Evolutionary conservation across 2,113 vertebrate species (phyloP).

Genomic region (Caranx melampygus): DNA sequence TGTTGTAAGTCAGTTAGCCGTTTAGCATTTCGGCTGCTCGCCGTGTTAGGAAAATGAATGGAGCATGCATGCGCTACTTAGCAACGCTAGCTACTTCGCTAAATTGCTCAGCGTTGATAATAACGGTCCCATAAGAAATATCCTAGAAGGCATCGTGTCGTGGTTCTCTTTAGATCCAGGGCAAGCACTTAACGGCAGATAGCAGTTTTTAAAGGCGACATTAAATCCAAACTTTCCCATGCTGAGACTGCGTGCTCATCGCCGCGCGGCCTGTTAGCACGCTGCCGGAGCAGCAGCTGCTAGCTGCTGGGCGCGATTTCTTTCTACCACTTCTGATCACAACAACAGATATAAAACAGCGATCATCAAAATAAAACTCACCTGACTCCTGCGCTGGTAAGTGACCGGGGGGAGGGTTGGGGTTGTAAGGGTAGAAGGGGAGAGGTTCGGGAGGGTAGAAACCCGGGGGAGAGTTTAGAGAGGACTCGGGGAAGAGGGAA

Average conservation of each 20-base stretch:
- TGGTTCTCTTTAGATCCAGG: fast-evolving
- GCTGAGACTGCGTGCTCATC: constrained; percentile 71
- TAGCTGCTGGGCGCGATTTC: constrained; percentile 72
- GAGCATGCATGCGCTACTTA: constrained; percentile 73
- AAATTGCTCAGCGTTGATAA: constrained; percentile 9
- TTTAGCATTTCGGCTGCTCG: constrained; percentile 43
- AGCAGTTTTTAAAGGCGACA: background rate
- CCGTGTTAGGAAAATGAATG: constrained; percentile 71
- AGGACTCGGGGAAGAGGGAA: constrained; percentile 89
- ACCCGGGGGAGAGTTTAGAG: constrained; percentile 86
- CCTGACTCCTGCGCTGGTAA: constrained; percentile 68
- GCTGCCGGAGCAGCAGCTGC: constrained; percentile 12
- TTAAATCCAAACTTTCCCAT: constrained; percentile 19
- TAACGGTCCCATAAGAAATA: background rate
- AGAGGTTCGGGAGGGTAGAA: constrained; percentile 87
- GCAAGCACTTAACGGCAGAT: fast-evolving
- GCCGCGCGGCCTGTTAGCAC: constrained; percentile 77
- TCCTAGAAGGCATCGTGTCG: fast-evolving
- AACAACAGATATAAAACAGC: constrained; percentile 37
- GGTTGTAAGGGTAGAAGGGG: constrained; percentile 87
- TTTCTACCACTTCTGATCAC: constrained; percentile 61
- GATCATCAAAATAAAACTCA: constrained; percentile 58
- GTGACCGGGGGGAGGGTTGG: constrained; percentile 83
- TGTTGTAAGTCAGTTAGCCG: constrained; percentile 43
- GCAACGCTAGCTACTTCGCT: constrained; percentile 55